Conservation (phyloP, 2,888 invertebrate genomes). For the Dicroscelio sp. region DNA sequence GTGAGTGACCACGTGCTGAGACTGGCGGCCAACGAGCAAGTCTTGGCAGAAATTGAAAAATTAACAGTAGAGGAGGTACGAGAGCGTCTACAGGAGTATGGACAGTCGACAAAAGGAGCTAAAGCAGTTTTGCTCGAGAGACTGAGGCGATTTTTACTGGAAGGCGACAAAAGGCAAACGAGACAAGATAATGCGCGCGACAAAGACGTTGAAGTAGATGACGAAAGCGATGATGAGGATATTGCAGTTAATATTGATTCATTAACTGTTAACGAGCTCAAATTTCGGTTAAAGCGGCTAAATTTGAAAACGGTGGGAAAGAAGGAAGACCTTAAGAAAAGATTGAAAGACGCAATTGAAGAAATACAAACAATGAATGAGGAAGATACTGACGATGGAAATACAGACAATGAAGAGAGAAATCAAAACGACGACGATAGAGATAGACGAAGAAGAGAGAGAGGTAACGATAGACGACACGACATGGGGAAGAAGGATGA, state of each 20-base stretch:
- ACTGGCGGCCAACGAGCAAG: too few relatives aligned
- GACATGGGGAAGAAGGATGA: not conserved
- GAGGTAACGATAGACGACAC: not conserved
- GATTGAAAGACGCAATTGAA: not conserved
- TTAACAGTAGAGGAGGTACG: too few relatives aligned
- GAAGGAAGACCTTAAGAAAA: not conserved
- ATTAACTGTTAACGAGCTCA: not conserved
- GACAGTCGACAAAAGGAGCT: constrained; percentile 21
- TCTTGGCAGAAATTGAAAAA: too few relatives aligned
- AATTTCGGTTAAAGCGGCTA: constrained; percentile 5
- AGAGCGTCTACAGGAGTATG: constrained; percentile 18
- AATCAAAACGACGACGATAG: not conserved
- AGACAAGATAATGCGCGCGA: not conserved
- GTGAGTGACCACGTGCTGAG: too few relatives aligned
- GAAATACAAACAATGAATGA: too few relatives aligned
- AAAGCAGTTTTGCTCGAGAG: constrained; percentile 23
- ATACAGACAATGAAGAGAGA: too few relatives aligned
- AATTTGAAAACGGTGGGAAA: constrained; percentile 30
- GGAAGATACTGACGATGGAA: too few relatives aligned
- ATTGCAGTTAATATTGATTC: not conserved
- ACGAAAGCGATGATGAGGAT: not conserved
- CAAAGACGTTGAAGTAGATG: not conserved
- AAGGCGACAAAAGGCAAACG: constrained; percentile 24
- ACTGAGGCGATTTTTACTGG: constrained; percentile 34
- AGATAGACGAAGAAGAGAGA: not conserved